A percentile compares a stretch with the other conserved stretches of the same genome.
phyloP scores from a whole-genome alignment of 37 sponge, comb jelly and placozoan species.

The Mnemiopsis leidyi region DNA sequence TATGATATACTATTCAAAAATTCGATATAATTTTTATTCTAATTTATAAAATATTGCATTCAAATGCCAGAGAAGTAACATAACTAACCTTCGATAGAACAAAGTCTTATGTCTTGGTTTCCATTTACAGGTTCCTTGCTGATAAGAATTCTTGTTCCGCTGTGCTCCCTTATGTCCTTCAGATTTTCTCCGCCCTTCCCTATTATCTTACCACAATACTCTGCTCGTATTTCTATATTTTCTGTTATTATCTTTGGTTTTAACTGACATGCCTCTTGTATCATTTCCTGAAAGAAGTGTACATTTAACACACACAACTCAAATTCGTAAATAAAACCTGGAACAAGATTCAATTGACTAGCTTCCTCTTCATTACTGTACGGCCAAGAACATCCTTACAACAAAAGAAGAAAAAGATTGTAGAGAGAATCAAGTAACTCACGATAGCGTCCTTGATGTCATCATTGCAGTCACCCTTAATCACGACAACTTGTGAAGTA shows the following conservation, averaged over 20 bases:
- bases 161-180: not conserved
- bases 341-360: too few species aligned
- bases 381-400: not conserved
- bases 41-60: too few species aligned
- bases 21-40: too few species aligned
- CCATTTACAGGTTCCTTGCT: not conserved
- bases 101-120: not conserved
- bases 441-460: constrained; percentile 50
- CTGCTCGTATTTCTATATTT: not conserved
- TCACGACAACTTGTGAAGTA: not conserved
- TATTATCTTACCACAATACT: constrained; percentile 58
- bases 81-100: constrained; percentile 11
- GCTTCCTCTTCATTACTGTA: too few species aligned
- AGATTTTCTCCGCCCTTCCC: constrained; percentile 55
- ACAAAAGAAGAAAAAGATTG: not conserved
- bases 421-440: not conserved
- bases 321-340: too few species aligned
- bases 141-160: not conserved
- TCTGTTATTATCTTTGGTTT: constrained; percentile 36
- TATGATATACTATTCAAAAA: too few species aligned
- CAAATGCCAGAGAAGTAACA: too few species aligned
- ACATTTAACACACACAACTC: not conserved
- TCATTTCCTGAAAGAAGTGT: not conserved
- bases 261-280: constrained; percentile 3
- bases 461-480: constrained; percentile 58